Conservation (phyloP, 2,888 invertebrate species). For the Cheilosia variabilis region DNA sequence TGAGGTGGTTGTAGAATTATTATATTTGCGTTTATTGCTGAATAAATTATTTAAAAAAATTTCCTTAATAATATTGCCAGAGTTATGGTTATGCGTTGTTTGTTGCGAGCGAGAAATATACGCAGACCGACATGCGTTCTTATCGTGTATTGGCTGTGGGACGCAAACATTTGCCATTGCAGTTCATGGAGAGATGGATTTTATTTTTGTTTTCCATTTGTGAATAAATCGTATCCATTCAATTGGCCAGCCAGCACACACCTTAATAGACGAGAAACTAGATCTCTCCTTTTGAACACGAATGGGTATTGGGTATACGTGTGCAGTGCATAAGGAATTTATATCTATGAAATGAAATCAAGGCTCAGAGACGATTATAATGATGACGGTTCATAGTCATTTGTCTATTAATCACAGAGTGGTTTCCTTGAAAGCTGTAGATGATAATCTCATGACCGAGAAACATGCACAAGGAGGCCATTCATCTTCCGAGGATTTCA, state of each 20-base stretch:
- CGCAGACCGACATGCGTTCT: constrained; percentile 58
- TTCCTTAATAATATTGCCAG: constrained; percentile 72
- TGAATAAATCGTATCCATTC: constrained; percentile 47
- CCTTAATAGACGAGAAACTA: constrained; percentile 44
- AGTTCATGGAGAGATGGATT: constrained; percentile 40
- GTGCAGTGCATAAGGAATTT: constrained; percentile 21
- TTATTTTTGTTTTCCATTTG: background rate
- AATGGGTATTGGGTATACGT: background rate
- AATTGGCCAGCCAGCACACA: constrained; percentile 44
- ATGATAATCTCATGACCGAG: constrained; percentile 74
- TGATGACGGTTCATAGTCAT: constrained; percentile 70
- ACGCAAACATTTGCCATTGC: constrained; percentile 20
- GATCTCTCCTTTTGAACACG: constrained; percentile 41
- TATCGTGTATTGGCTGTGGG: constrained; percentile 30
- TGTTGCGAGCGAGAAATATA: constrained; percentile 39
- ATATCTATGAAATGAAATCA: constrained; percentile 69
- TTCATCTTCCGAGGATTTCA: constrained; percentile 44
- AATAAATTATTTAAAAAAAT: constrained; percentile 63
- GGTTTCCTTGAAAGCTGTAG: constrained; percentile 58
- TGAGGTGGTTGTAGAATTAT: constrained; percentile 38
- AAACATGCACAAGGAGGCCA: constrained; percentile 72
- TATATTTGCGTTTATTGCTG: constrained; percentile 51
- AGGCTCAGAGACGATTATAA: constrained; percentile 67
- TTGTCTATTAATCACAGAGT: constrained; percentile 70
- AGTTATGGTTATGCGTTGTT: constrained; percentile 67